These are phyloP conservation scores for Bolinopsis microptera DNA, from an alignment of 37 sponge, comb jelly and placozoan species.

Conservation along the genomic window DNA sequence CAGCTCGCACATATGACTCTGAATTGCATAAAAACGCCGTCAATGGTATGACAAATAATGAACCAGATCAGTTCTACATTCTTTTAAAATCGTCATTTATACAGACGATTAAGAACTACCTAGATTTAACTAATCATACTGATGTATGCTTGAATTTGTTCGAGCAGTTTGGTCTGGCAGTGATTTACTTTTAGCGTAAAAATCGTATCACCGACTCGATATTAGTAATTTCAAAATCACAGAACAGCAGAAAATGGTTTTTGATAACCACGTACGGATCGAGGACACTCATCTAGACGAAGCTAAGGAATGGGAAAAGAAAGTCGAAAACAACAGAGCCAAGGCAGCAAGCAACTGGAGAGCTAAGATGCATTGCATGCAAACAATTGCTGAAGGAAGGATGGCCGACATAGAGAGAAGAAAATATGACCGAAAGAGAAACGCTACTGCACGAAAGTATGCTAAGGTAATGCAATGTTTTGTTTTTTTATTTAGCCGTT, in stretches of 20 bases:
- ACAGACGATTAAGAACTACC: too few species aligned
- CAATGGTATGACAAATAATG: not conserved
- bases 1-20: not conserved
- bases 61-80: too few species aligned
- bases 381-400: slow-evolving; percentile 36
- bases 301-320: slow-evolving; percentile 35
- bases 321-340: not conserved
- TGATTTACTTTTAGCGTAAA: too few species aligned
- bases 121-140: too few species aligned
- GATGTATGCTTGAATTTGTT: too few species aligned
- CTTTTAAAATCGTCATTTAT: too few species aligned
- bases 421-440: slow-evolving; percentile 25
- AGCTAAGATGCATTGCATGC: slow-evolving; percentile 57
- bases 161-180: too few species aligned
- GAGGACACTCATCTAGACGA: slow-evolving; percentile 55
- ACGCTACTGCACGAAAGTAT: slow-evolving; percentile 9
- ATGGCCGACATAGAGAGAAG: slow-evolving; percentile 59
- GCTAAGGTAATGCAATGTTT: not conserved
- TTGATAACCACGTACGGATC: slow-evolving; percentile 40
- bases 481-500: not conserved
- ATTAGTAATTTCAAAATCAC: too few species aligned
- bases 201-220: too few species aligned
- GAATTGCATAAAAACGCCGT: not conserved
- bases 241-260: slow-evolving; percentile 52
- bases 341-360: slow-evolving; percentile 44